phyloP scores from a whole-genome alignment of 2,888 invertebrate species.

The Prenolepis imparis region DNA sequence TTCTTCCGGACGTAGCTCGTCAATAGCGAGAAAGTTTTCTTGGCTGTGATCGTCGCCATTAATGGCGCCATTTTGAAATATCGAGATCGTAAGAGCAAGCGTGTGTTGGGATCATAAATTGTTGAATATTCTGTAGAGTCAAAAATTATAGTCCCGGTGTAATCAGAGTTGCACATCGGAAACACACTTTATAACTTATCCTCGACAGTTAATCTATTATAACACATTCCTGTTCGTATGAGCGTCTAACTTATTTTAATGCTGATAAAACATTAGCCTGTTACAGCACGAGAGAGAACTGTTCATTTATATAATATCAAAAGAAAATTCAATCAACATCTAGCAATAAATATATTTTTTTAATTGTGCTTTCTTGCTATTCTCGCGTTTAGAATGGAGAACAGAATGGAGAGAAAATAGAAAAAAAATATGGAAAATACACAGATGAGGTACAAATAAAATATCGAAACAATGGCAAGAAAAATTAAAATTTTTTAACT shows the following conservation, averaged over 20 bases:
- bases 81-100: slow-evolving; percentile 30
- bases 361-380: neutral
- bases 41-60: neutral
- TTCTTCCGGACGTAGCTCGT: slow-evolving; percentile 27
- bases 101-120: neutral
- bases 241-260: slow-evolving; percentile 13
- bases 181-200: neutral
- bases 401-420: neutral
- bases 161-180: neutral
- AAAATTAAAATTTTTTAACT: neutral
- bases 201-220: neutral
- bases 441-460: neutral
- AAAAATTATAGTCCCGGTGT: neutral
- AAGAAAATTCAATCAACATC: slow-evolving; percentile 13
- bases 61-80: slow-evolving; percentile 40
- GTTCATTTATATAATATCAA: slow-evolving; percentile 34
- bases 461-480: neutral
- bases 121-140: neutral
- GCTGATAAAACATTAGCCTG: slow-evolving; percentile 25
- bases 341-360: neutral
- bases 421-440: neutral
- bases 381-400: neutral
- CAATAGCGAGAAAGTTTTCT: slow-evolving; percentile 46
- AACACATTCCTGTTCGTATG: neutral
- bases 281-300: slow-evolving; percentile 3